Evolutionary conservation across 2,797 vertebrate species (phyloP).

Genomic region (Fringilla coelebs): DNA sequence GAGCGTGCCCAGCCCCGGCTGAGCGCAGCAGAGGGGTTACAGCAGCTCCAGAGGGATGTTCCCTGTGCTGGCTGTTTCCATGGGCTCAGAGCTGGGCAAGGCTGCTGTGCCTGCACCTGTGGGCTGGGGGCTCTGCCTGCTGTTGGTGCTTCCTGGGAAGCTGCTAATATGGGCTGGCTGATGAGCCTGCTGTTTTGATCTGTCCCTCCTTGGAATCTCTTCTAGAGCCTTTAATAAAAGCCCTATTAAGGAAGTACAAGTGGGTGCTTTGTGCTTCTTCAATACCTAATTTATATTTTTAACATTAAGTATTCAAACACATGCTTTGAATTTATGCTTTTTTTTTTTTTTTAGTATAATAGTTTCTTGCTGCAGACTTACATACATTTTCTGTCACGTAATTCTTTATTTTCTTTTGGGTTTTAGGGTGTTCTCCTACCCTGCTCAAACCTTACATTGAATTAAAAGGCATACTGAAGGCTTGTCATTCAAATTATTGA

Average conservation of each 20-base stretch:
- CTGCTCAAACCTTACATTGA: neutral
- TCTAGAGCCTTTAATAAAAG: conserved; percentile 37
- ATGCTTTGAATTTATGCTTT: neutral
- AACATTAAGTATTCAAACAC: conserved; percentile 20
- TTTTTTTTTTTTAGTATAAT: neutral
- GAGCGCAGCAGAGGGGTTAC: neutral
- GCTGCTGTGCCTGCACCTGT: conserved; percentile 5
- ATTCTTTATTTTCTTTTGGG: neutral
- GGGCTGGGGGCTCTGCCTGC: neutral
- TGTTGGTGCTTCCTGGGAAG: neutral
- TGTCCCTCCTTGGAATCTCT: neutral
- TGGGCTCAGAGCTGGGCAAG: neutral
- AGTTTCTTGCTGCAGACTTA: neutral
- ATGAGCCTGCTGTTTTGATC: conserved; percentile 5
- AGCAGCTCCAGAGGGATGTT: neutral
- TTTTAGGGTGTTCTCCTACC: neutral
- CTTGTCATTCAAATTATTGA: neutral
- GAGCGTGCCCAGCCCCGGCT: fast-evolving
- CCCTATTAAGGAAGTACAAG: conserved; percentile 13
- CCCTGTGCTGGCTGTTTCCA: neutral
- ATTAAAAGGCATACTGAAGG: neutral
- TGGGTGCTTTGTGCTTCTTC: conserved; percentile 19
- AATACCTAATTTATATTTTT: conserved; percentile 25
- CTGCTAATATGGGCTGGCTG: neutral
- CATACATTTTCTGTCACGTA: neutral